A percentile compares a stretch with the other conserved stretches of the same genome.
Conservation (phyloP, 2,113 vertebrate genomes). For the Bubo blakistoni region DNA sequence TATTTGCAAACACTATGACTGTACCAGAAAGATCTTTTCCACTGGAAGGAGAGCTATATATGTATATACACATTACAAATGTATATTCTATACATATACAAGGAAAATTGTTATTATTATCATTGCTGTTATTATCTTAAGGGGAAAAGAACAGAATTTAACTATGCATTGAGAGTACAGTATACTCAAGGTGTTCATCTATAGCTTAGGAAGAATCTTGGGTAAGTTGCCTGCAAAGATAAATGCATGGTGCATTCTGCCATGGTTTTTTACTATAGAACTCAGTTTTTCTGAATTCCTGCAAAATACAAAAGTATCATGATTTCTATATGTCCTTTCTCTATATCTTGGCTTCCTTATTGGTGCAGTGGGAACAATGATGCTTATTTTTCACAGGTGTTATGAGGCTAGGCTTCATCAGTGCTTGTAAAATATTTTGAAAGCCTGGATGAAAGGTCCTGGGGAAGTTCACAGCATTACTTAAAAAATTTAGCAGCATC, state of each 20-base stretch:
- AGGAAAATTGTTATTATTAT: neutral
- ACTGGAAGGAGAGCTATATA: neutral
- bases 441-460: slow-evolving; percentile 5
- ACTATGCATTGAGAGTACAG: neutral
- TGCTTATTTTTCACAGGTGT: slow-evolving; percentile 18
- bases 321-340: neutral
- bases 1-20: neutral
- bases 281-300: neutral
- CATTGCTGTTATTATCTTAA: neutral
- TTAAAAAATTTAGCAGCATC: slow-evolving; percentile 5
- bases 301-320: neutral
- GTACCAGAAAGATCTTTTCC: neutral
- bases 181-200: neutral
- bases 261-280: neutral
- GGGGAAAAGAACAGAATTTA: neutral
- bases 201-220: neutral
- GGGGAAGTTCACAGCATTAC: neutral
- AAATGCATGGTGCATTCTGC: neutral
- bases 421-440: slow-evolving; percentile 20
- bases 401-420: neutral
- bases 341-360: neutral
- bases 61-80: neutral
- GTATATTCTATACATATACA: neutral
- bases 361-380: neutral
- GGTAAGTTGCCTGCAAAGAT: neutral